A percentile compares a stretch with the other conserved stretches of the same genome.
Evolutionary conservation across 1,140 invertebrate species (phyloP).

Genomic region (Nomia melanderi): DNA sequence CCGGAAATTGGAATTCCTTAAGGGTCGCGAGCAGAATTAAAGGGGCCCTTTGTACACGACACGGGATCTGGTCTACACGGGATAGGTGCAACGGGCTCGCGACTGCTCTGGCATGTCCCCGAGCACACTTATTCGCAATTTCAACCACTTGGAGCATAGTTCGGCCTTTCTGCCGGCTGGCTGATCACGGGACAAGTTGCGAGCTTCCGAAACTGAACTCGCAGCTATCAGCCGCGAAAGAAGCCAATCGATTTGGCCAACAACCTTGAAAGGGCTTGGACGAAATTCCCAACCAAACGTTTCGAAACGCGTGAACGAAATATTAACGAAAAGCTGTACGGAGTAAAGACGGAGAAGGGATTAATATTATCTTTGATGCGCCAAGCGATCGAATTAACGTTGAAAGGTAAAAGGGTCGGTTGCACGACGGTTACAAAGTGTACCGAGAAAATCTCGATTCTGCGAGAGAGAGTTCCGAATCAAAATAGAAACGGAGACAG

Average conservation of each 20-base stretch:
- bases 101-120: conserved; percentile 8
- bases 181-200: background rate
- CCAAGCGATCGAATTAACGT: too few species aligned
- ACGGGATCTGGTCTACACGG: background rate
- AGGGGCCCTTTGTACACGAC: conserved; percentile 11
- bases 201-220: background rate
- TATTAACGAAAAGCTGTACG: too few species aligned
- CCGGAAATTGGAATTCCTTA: too few species aligned
- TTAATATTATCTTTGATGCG: too few species aligned
- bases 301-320: too few species aligned
- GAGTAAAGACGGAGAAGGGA: too few species aligned
- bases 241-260: too few species aligned
- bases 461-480: background rate
- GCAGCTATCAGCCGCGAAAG: background rate
- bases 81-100: conserved; percentile 1
- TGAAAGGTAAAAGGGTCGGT: too few species aligned
- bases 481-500: background rate
- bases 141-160: background rate
- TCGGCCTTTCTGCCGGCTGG: background rate
- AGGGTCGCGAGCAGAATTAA: background rate
- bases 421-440: too few species aligned
- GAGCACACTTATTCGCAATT: conserved; percentile 22
- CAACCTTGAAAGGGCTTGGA: too few species aligned
- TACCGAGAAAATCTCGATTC: too few species aligned
- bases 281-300: too few species aligned